phyloP scores from a whole-genome alignment of 2,113 vertebrate genomes.

The Ceyx cyanopectus region DNA sequence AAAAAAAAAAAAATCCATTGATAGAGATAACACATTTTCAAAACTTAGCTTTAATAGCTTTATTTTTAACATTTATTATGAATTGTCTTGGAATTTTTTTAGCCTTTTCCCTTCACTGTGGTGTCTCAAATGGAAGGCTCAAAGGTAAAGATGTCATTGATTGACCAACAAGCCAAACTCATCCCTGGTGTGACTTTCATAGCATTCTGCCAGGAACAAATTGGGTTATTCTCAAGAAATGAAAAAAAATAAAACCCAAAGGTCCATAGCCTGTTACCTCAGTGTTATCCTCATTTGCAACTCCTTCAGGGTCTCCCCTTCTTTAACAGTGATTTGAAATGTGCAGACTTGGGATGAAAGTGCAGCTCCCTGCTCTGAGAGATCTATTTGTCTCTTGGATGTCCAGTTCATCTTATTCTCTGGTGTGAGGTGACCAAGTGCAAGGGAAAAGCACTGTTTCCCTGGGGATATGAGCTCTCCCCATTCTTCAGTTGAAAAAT shows the following conservation, averaged over 20 bases:
- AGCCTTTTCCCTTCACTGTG: not conserved
- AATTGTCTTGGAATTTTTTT: not conserved
- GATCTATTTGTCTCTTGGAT: not conserved
- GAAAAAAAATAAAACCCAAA: not conserved
- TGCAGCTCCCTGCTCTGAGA: not conserved
- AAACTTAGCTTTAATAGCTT: not conserved
- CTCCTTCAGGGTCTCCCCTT: not conserved
- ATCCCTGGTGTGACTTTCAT: not conserved
- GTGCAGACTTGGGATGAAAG: not conserved
- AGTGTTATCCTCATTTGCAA: not conserved
- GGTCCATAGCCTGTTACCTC: not conserved
- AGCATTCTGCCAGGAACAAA: not conserved
- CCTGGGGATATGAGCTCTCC: not conserved
- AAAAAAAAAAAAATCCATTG: rapidly evolving
- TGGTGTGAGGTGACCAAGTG: not conserved
- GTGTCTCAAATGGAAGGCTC: not conserved
- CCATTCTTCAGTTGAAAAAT: not conserved
- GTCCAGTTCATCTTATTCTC: not conserved
- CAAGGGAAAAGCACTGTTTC: not conserved
- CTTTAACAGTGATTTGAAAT: not conserved
- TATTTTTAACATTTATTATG: not conserved
- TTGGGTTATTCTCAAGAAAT: not conserved
- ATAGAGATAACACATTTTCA: not conserved
- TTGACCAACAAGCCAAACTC: not conserved
- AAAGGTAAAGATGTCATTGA: not conserved